Base-by-base conservation (phyloP, 2,113 vertebrate genomes). In the Addax nasomaculatus region DNA sequence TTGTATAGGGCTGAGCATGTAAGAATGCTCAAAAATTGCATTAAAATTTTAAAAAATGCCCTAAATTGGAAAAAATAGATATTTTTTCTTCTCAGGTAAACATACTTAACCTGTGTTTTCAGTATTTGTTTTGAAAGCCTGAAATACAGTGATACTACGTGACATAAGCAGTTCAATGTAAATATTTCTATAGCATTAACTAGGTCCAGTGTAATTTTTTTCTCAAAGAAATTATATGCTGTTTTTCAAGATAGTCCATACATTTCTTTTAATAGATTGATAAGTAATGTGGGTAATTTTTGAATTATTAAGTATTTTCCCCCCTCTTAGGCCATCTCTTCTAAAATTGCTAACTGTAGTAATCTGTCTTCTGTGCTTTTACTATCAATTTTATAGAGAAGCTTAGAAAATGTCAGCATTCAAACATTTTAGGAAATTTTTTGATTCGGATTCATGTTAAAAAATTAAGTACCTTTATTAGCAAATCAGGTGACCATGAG, bases 341-440 rank as follows among this genome's bases (percentile, higher is more conserved):
- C 85, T 93, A 92, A 76, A 90, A 90, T 84, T 95, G 67, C n/a
- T 73, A 53, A 73, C n/a, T 95, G 15, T 92, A 79, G 76, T n/a
- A 93, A 86, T 90, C 33, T 89, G 47, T 89, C 19, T 90, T 81
- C 30, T 91, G n/a, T 92, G 86, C 7, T 97, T 96, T 96, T 94
- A 80, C n/a, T 92, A 64, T 55, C 15, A 57, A 5, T 95, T 96
- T 95, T 83, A 79, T 64, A 92, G 67, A 95, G 33, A 60, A 79
- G 33, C 45, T 95, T 96, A 96, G 93, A 85, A 93, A 96, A 95
- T 78, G 58, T 89, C 14, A 92, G 49, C 10, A 45, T 93, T 95
- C 27, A 64, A 51, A 86, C 78, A 73, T 86, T 95, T 95, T 94
- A 94, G 45, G 76, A 93, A 36, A 21, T 64, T n/a, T 93, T 83